phyloP scores from a whole-genome alignment of 2,888 invertebrate genomes.

The Leptura quadrifasciata region DNA sequence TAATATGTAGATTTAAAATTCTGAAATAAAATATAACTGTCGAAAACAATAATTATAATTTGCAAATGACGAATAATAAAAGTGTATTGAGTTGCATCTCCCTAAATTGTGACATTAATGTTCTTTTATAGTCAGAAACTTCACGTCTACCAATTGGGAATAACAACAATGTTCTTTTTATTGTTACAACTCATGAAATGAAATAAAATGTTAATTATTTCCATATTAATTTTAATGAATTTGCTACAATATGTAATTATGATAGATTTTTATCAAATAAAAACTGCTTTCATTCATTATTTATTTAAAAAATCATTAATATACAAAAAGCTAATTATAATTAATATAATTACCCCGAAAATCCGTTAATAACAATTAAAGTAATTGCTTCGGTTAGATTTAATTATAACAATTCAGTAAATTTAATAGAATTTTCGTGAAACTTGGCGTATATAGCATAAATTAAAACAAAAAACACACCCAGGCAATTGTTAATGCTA shows the following conservation, averaged over 20 bases:
- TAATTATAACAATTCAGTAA: constrained; percentile 27
- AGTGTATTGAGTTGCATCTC: no score
- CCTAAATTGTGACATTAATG: no score
- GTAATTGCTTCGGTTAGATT: constrained; percentile 29
- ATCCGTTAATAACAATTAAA: constrained; percentile 39
- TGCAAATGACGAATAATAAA: neutral
- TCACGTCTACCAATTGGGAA: neutral
- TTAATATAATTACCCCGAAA: constrained; percentile 42
- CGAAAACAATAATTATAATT: neutral
- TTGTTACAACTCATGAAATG: constrained; percentile 4
- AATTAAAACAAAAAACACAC: constrained; percentile 35
- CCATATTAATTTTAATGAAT: constrained; percentile 14
- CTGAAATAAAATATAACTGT: neutral
- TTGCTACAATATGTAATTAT: constrained; percentile 20
- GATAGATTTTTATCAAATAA: constrained; percentile 35
- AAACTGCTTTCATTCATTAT: constrained; percentile 38
- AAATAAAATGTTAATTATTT: constrained; percentile 13
- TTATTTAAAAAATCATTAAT: constrained; percentile 36
- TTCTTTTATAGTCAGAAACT: neutral
- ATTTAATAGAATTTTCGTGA: constrained; percentile 24
- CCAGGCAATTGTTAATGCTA: constrained; percentile 37
- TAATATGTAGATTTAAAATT: neutral
- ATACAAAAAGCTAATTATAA: constrained; percentile 30
- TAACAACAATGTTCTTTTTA: constrained; percentile 4
- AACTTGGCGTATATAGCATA: constrained; percentile 15